Evolutionary conservation across 2,888 invertebrate species (phyloP).

Genomic region (Lycophotia porphyrea): DNA sequence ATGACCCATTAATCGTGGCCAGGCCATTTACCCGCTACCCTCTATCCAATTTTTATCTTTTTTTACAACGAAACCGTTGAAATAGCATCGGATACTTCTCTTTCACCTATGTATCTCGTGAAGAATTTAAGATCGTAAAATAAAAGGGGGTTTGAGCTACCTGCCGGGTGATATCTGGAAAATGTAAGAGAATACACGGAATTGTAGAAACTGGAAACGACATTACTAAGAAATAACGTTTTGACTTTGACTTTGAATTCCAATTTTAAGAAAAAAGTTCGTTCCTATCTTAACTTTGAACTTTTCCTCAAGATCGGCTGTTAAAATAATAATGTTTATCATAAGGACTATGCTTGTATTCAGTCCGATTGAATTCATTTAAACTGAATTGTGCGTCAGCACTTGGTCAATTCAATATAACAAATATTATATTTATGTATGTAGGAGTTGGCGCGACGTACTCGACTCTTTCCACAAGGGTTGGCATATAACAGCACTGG

Average conservation of each 20-base stretch:
- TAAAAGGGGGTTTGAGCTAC: constrained; percentile 83
- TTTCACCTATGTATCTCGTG: constrained; percentile 85
- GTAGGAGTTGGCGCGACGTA: too few relatives aligned
- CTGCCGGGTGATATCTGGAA: constrained; percentile 77
- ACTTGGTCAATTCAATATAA: not conserved
- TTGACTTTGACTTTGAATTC: too few relatives aligned
- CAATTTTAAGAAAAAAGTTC: not conserved
- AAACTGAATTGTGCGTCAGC: not conserved
- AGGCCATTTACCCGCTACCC: constrained; percentile 75
- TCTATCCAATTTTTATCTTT: constrained; percentile 75
- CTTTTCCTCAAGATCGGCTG: not conserved
- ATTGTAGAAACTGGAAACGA: constrained; percentile 57
- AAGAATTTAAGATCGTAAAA: constrained; percentile 90
- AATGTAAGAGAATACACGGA: constrained; percentile 70
- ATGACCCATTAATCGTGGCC: constrained; percentile 80
- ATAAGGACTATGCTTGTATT: not conserved
- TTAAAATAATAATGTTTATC: not conserved
- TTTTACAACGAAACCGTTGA: constrained; percentile 73
- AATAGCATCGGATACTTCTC: constrained; percentile 80
- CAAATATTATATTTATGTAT: not conserved
- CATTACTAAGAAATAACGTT: not conserved
- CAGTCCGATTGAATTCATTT: not conserved
- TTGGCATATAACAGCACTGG: too few relatives aligned
- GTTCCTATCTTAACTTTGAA: not conserved
- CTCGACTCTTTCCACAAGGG: too few relatives aligned